phyloP scores from a whole-genome alignment of 2,113 vertebrate genomes.

The Callopanchax toddi region DNA sequence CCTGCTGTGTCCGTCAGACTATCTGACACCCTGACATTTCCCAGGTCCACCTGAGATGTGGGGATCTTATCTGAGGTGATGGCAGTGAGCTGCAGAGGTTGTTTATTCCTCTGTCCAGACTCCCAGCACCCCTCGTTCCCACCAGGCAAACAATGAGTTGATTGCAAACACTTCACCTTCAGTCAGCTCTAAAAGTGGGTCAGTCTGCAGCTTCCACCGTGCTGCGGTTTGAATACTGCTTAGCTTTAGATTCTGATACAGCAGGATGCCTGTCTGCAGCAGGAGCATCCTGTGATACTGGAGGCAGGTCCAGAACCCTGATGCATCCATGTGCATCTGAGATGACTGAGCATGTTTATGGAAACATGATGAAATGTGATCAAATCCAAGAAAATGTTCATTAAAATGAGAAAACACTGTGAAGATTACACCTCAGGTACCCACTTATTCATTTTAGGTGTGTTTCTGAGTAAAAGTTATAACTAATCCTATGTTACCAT shows the following conservation, averaged over 20 bases:
- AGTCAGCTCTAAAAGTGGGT: constrained; percentile 73
- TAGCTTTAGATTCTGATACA: constrained; percentile 13
- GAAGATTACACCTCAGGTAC: no score
- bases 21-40: constrained; percentile 14
- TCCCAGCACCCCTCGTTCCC: not conserved
- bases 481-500: no score
- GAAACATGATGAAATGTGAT: no score
- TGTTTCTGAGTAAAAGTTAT: no score
- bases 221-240: no score
- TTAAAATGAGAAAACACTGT: no score
- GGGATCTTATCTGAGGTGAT: constrained; percentile 14
- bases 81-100: constrained; percentile 17
- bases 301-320: constrained; percentile 2
- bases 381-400: no score
- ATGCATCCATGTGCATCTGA: no score
- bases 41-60: not conserved
- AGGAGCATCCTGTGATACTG: constrained; percentile 11
- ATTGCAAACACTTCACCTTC: constrained; percentile 43
- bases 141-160: constrained; percentile 24
- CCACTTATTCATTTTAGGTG: no score
- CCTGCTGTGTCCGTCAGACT: constrained; percentile 30
- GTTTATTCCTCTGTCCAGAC: constrained; percentile 26
- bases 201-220: constrained; percentile 52
- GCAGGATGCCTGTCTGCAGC: constrained; percentile 22
- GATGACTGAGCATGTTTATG: no score